Base-by-base conservation (phyloP, 2,888 invertebrate genomes). In the Agonopterix alstromeriana region DNA sequence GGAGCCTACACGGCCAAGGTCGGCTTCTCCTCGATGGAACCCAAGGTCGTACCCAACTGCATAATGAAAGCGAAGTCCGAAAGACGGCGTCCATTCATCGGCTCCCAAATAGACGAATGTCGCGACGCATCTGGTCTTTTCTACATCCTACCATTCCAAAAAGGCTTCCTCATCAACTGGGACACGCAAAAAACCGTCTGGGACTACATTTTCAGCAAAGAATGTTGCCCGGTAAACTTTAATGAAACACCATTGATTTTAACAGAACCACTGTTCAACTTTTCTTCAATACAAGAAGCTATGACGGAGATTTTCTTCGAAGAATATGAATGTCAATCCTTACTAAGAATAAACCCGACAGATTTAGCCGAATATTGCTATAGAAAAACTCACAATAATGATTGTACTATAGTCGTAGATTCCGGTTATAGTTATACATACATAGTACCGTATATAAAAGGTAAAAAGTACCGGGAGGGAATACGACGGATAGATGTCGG, bases 11-110 rank as follows among this genome's bases (percentile, higher is more conserved):
- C 93, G 0, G 93, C 94, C 0, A 98, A 98, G 91, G 93, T 94
- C 49, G 98, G 97, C n/a, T 91, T 93, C 64, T 92, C 94, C 1
- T 91, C 90, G 7, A 91, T 90, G 59, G 85, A 93, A 50, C 94
- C 97, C 5, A 93, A 92, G 66, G 72, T 95, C 10, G 91, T 97
- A 46, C 98, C 98, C 0, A 99, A 99, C 82, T 97, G 97, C 68
- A 96, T 99, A 35, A 97, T 98, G 92, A 99, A 99, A 90, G 98
- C 98, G 0, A 99, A 98, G 82, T 97, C 97, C 47, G 99, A 99
- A 79, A 89, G 98, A 48, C 93, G 98, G 8, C 91, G 99, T 42
- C 94, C 97, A 0, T 99, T 98, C 77, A 92, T 99, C 49, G 98
- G 94, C 65, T 82, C 86, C 0, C 98, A 99, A 88, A 94, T 99